Evolutionary conservation across 2,113 vertebrate species (phyloP).

Genomic region (Epinephelus fuscoguttatus): DNA sequence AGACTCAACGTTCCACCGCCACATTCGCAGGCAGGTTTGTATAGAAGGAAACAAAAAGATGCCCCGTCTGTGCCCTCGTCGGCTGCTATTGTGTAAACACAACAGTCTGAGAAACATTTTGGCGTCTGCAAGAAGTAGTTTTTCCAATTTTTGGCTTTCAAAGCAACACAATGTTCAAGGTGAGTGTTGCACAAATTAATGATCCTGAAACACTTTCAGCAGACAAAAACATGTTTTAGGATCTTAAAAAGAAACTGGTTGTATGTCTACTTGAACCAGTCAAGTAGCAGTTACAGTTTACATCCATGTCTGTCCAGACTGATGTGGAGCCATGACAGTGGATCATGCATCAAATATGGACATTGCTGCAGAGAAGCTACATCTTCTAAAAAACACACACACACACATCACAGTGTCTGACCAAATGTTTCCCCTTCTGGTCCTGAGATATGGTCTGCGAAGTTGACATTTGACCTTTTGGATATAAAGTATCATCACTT

Average conservation of each 20-base stretch:
- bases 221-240: background rate
- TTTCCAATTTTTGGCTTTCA: background rate
- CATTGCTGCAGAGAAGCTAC: too few relatives aligned
- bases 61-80: background rate
- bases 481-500: too few relatives aligned
- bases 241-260: background rate
- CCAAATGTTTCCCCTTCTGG: too few relatives aligned
- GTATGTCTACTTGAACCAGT: too few relatives aligned
- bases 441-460: background rate
- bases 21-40: slow-evolving; percentile 14
- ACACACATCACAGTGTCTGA: too few relatives aligned
- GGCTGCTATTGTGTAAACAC: slow-evolving; percentile 1
- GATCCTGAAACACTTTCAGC: background rate
- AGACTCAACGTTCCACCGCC: background rate
- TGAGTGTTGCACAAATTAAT: background rate
- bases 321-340: too few relatives aligned
- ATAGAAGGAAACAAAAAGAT: background rate
- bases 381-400: too few relatives aligned
- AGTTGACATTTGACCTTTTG: too few relatives aligned
- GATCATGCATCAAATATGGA: too few relatives aligned
- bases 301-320: too few relatives aligned
- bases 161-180: background rate
- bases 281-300: too few relatives aligned
- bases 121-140: background rate
- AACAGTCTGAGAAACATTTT: background rate